Evolutionary conservation across 2,797 vertebrate genomes (phyloP), one percentile per base, ranked within the genome.

Genomic region (Gymnothorax javanicus): DNA sequence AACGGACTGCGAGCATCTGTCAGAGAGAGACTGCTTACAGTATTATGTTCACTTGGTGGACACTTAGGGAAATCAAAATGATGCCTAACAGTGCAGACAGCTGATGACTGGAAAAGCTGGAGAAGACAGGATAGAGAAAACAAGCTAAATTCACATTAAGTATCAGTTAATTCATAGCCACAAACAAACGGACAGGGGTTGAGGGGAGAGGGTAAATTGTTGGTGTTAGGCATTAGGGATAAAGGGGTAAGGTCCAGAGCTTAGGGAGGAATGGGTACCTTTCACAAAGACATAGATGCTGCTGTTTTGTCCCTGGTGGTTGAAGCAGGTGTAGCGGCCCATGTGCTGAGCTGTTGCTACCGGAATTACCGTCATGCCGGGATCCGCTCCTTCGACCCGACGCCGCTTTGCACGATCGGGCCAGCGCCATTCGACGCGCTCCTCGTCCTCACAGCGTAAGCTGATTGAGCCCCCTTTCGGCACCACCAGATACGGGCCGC

Each of bases 251-350:
- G n/a, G 67, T 6, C 15, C 27, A 71, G 67, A 25, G 23, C n/a
- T 71, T 71, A n/a, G 8, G 23, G 12, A 6, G 4, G 8, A 25
- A 71, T n/a, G 67, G 56, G 50, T 57, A 99, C 98, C 98, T 97
- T 97, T 97, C 83, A 99, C 97, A 73, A 97, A 99, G 60, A 99
- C 94, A 23, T 98, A 99, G 85, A 98, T 94, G 87, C 97, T 98
- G 56, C 89, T 95, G 88, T 93, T 95, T 25, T 95, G 83, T 0
- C 93, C 96, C 27, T 62, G 92, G 87, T 91, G 91, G 92, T 97
- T 98, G 90, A 93, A 90, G 62, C 98, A 99, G 0, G 94, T 92
- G 1, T 99, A 99, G 57, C 92, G 96, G 73, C 98, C 98, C 85
- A 95, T 96, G 88, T 98, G 94, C 89, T 89, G 94, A 1, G 92